These are phyloP conservation scores for Petrocephalus schoutedeni DNA, from an alignment of 2,797 vertebrate genomes.

Conservation along the genomic window DNA sequence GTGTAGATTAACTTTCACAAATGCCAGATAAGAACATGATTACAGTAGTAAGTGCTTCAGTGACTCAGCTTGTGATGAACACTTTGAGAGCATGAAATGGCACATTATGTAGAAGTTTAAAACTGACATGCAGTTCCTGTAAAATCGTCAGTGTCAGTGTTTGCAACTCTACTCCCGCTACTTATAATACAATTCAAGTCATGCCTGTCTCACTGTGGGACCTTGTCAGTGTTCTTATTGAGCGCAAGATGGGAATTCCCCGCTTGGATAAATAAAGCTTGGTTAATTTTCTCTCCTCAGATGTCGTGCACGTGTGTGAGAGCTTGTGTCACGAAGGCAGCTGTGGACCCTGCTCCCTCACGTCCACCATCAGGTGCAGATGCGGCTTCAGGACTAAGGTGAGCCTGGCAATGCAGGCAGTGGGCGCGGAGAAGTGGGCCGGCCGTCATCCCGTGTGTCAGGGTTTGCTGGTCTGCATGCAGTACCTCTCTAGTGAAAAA, in stretches of 20 bases:
- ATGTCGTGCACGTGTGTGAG: constrained; percentile 87
- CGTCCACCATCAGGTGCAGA: constrained; percentile 82
- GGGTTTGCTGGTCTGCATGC: background rate
- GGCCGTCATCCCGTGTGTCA: background rate
- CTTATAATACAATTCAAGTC: background rate
- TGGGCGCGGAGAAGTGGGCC: background rate
- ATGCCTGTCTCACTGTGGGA: background rate
- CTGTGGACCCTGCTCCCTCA: constrained; percentile 85
- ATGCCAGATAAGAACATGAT: background rate
- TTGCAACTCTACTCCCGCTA: background rate
- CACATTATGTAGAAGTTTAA: background rate
- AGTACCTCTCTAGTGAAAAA: background rate
- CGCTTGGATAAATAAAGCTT: background rate
- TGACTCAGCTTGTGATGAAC: background rate
- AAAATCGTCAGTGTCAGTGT: background rate
- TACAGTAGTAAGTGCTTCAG: background rate
- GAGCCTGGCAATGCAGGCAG: constrained; percentile 15
- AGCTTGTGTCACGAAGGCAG: constrained; percentile 87
- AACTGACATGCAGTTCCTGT: background rate
- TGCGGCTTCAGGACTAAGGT: constrained; percentile 92
- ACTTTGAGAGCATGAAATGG: background rate
- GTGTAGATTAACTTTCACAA: background rate
- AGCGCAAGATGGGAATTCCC: background rate
- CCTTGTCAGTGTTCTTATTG: background rate
- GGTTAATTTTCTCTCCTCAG: constrained; percentile 45